Conservation (phyloP, 1,140 invertebrate genomes). For the Drosophila parabipectinata region DNA sequence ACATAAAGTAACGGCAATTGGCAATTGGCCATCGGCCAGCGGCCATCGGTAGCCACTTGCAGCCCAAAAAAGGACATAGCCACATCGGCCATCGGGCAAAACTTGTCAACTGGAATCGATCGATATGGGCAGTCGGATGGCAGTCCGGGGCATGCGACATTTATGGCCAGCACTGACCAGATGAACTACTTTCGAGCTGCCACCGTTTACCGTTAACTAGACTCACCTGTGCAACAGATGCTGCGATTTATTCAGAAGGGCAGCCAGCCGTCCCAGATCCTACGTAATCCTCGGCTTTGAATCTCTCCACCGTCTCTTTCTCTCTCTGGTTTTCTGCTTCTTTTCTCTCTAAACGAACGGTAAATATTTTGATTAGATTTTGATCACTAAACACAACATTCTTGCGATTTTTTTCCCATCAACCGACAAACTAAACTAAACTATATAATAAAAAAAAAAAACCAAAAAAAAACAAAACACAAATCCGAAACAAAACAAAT, state of each 20-base stretch:
- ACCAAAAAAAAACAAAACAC: not conserved
- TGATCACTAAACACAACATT: slow-evolving; percentile 33
- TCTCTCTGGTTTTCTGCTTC: too few species aligned
- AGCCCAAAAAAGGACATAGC: slow-evolving; percentile 74
- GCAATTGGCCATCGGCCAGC: slow-evolving; percentile 37
- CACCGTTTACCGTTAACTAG: slow-evolving; percentile 54
- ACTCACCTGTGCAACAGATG: slow-evolving; percentile 37
- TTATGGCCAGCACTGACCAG: slow-evolving; percentile 75
- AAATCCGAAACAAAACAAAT: slow-evolving; percentile 21
- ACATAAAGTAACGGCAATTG: slow-evolving; percentile 56
- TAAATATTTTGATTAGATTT: slow-evolving; percentile 50
- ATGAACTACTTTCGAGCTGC: slow-evolving; percentile 72
- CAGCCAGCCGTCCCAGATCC: not conserved
- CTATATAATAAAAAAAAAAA: not conserved
- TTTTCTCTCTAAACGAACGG: slow-evolving; percentile 29
- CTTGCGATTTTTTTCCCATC: slow-evolving; percentile 43
- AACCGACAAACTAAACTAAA: not conserved
- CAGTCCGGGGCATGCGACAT: slow-evolving; percentile 24
- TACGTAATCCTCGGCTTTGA: too few species aligned
- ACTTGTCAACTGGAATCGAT: slow-evolving; percentile 63
- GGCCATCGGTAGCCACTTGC: slow-evolving; percentile 1
- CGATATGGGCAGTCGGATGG: slow-evolving; percentile 44
- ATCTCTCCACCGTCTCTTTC: too few species aligned
- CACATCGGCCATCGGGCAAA: slow-evolving; percentile 46
- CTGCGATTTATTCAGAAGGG: not conserved